These are phyloP conservation scores for Calidris pygmaea DNA, from an alignment of 2,113 vertebrate genomes.

Conservation along the genomic window DNA sequence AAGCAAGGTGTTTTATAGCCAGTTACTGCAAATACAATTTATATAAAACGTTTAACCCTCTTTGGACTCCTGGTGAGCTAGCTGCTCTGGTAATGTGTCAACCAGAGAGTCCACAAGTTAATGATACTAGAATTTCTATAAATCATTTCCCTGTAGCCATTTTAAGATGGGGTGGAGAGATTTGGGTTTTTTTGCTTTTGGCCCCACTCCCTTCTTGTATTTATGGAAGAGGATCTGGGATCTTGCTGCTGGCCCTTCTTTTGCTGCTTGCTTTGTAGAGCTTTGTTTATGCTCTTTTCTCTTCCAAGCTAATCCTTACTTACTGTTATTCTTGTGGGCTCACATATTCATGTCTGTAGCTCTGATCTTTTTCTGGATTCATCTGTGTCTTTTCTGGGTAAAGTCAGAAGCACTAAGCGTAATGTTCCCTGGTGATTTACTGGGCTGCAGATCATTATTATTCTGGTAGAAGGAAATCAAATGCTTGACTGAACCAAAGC, in stretches of 20 bases:
- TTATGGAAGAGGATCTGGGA: background rate
- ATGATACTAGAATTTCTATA: background rate
- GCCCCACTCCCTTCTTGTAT: background rate
- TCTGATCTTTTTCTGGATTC: background rate
- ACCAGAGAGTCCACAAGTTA: background rate
- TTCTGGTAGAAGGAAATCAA: slow-evolving; percentile 40
- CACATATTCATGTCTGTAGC: background rate
- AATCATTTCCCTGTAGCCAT: background rate
- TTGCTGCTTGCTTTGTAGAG: background rate
- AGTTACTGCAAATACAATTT: slow-evolving; percentile 55
- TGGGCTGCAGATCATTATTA: slow-evolving; percentile 13
- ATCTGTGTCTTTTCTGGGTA: slow-evolving; percentile 2
- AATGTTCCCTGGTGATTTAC: slow-evolving; percentile 10
- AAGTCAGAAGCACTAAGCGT: background rate
- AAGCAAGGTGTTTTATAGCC: slow-evolving; percentile 57
- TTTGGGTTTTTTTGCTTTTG: background rate
- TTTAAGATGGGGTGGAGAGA: background rate
- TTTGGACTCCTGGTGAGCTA: background rate
- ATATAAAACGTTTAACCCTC: slow-evolving; percentile 16
- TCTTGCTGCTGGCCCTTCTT: background rate
- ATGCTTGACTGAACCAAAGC: slow-evolving; percentile 23
- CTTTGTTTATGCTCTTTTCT: background rate
- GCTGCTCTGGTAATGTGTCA: background rate
- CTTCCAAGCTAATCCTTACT: background rate
- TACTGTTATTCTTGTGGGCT: background rate